These are phyloP conservation scores for Sander vitreus DNA, from an alignment of 2,113 vertebrate genomes.

Conservation along the genomic window DNA sequence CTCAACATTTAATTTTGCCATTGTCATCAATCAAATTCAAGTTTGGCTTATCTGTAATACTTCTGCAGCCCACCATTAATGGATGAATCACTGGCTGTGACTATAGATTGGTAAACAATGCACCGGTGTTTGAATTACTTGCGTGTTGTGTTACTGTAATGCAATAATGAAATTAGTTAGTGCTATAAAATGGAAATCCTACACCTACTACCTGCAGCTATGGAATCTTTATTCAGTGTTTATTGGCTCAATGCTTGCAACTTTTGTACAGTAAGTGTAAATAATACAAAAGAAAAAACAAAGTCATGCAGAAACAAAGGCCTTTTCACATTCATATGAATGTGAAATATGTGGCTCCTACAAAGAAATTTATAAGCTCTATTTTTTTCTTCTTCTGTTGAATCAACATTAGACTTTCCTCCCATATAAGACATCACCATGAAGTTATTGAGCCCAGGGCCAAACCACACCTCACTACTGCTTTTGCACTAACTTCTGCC, in stretches of 20 bases:
- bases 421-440: constrained; percentile 22
- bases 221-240: constrained; percentile 39
- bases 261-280: constrained; percentile 76
- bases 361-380: constrained; percentile 33
- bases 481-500: constrained; percentile 66
- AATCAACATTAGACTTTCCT: not conserved
- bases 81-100: not conserved
- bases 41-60: not conserved
- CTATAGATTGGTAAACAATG: not conserved
- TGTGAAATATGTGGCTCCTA: constrained; percentile 34
- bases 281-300: constrained; percentile 54
- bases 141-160: constrained; percentile 28
- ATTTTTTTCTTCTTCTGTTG: constrained; percentile 36
- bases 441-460: constrained; percentile 61
- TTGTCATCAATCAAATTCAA: not conserved
- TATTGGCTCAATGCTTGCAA: constrained; percentile 42
- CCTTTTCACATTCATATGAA: constrained; percentile 33
- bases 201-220: constrained; percentile 67
- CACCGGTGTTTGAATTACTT: not conserved
- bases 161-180: constrained; percentile 36
- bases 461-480: constrained; percentile 65
- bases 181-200: constrained; percentile 59
- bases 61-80: not conserved
- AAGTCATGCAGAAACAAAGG: constrained; percentile 42
- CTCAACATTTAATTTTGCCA: not conserved